Percentiles rank a stretch among this genome's conserved stretches.
Evolutionary conservation across 2,888 invertebrate genomes (phyloP).

Genomic region (Dryobotodes eremita): DNA sequence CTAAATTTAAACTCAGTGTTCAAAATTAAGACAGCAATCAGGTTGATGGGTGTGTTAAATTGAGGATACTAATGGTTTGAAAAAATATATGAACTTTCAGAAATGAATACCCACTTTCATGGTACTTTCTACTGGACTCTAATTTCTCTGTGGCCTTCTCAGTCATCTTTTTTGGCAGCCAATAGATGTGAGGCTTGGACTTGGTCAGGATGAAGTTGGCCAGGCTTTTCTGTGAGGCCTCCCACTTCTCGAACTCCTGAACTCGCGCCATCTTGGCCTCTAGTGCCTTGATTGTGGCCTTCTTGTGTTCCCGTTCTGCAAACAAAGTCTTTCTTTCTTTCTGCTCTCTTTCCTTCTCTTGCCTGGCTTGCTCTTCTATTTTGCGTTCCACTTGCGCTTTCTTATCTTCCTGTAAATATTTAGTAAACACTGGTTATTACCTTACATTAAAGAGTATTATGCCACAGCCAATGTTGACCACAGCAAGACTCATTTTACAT

Average conservation of each 20-base stretch:
- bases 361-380: conserved; percentile 97
- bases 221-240: conserved; percentile 93
- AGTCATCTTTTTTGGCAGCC: conserved; percentile 95
- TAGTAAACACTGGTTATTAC: neutral
- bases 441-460: neutral
- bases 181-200: conserved; percentile 96
- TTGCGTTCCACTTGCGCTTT: conserved; percentile 96
- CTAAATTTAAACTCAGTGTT: neutral
- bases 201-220: conserved; percentile 96
- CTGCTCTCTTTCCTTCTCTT: conserved; percentile 95
- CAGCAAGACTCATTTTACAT: neutral
- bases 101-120: conserved; percentile 91
- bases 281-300: conserved; percentile 96
- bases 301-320: conserved; percentile 95
- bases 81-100: neutral
- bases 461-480: neutral
- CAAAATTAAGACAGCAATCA: neutral
- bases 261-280: conserved; percentile 97
- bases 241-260: conserved; percentile 97
- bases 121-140: conserved; percentile 91
- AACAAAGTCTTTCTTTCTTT: conserved; percentile 96
- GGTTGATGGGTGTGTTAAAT: neutral
- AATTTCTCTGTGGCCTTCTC: conserved; percentile 93
- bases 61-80: neutral
- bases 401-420: conserved; percentile 84